phyloP scores from a whole-genome alignment of 2,888 invertebrate species.

The Brachycybe producta region DNA sequence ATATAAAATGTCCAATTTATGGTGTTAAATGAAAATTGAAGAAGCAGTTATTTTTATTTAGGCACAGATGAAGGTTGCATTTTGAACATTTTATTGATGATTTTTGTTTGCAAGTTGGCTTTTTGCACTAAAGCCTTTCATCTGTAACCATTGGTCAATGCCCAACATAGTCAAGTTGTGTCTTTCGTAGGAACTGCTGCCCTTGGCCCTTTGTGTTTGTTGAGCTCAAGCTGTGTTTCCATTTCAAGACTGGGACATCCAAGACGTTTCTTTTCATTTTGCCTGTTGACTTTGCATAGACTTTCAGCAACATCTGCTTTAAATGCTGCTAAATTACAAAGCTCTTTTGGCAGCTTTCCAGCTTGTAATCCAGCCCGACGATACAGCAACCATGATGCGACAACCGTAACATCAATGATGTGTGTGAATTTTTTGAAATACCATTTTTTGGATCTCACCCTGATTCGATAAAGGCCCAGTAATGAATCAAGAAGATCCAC shows the following conservation, averaged over 20 bases:
- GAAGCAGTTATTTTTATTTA: constrained; percentile 2
- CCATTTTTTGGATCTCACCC: constrained; percentile 12
- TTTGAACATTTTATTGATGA: neutral
- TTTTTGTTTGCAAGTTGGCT: too few species aligned
- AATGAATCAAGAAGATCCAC: constrained; percentile 14
- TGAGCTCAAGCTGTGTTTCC: too few species aligned
- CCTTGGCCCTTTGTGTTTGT: too few species aligned
- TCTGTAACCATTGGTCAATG: neutral
- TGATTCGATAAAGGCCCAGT: constrained; percentile 8
- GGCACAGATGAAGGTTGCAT: neutral
- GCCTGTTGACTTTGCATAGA: neutral
- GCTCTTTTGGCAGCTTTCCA: neutral
- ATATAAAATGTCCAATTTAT: too few species aligned
- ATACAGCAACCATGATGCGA: neutral
- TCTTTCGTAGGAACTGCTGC: neutral
- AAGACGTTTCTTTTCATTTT: too few species aligned
- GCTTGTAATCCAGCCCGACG: neutral
- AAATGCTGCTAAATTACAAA: neutral
- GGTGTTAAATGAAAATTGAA: constrained; percentile 1
- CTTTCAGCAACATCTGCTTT: neutral
- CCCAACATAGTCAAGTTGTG: neutral
- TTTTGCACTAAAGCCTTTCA: neutral
- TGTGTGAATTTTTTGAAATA: constrained; percentile 31
- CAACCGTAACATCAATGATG: constrained; percentile 36
- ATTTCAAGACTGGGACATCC: too few species aligned